Percentiles rank a stretch among this genome's conserved stretches.
Conservation (phyloP, 2,797 vertebrate species). For the Manis pentadactyla region DNA sequence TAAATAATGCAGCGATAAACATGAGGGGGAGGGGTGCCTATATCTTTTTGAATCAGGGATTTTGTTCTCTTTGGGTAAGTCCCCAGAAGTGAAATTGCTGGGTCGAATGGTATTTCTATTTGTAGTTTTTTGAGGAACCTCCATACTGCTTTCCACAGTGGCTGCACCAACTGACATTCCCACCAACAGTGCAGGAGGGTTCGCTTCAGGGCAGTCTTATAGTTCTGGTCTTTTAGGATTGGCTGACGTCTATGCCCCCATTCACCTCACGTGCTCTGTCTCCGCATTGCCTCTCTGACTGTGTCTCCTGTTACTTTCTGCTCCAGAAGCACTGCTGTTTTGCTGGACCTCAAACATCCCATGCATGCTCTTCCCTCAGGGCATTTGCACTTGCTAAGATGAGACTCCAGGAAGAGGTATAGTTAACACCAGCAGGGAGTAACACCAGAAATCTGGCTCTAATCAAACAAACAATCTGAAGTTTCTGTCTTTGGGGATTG, state of each 20-base stretch:
- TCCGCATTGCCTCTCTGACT: not conserved
- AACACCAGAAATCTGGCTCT: conserved; percentile 14
- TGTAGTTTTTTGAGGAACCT: too few species aligned
- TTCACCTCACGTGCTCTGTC: not conserved
- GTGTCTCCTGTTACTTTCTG: not conserved
- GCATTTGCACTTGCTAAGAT: not conserved
- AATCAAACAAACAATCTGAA: not conserved
- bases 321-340: not conserved
- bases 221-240: not conserved
- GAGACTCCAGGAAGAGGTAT: not conserved
- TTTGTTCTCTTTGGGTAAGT: too few species aligned
- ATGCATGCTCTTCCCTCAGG: not conserved
- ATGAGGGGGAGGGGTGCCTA: not conserved
- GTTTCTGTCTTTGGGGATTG: not conserved
- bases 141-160: too few species aligned
- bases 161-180: too few species aligned
- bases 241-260: not conserved
- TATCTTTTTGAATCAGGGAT: not conserved
- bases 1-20: too few species aligned
- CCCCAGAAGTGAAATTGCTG: too few species aligned
- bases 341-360: not conserved
- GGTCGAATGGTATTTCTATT: too few species aligned
- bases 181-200: too few species aligned
- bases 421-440: not conserved
- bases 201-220: not conserved